Base-by-base conservation (phyloP, 2,113 vertebrate species). In the Trichechus manatus region DNA sequence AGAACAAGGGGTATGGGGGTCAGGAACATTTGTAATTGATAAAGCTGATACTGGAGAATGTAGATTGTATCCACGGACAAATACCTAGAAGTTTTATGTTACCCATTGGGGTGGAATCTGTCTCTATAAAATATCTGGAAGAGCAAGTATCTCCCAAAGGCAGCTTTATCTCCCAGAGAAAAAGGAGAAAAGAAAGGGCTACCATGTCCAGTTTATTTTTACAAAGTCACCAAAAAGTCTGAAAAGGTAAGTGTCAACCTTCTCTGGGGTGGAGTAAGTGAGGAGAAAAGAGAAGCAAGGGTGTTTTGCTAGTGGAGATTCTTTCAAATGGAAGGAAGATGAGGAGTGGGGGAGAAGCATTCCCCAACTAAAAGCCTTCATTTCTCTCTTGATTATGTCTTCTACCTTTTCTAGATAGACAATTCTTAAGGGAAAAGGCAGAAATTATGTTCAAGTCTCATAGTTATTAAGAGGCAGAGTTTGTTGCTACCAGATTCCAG, bases 1-100 rank as follows among this genome's bases (percentile, higher is more conserved):
- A 80, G 53, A 79, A 29, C 29, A 47, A 94, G 78, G 36, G 64
- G 39, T 25, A 23, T 70, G 63, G 63, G 63, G 59, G 10, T 33
- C 33, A 68, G 5, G 61, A 19, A 50, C 33, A 75, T 86, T 95
- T 93, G 70, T 47, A 33, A 50, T 56, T 47, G 87, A 79, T 79
- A 90, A 79, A 88, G 50, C n/a, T 78, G 42, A 82, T 96, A 64
- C 13, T 82, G 66, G 23, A 66, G 47, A 92, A 59, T 92, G 20
- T 36, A 27, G 33, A 86, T 89, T 89, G 79, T 89, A 56, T 61
- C 13, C 50, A 81, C 9, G 63, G 66, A 9, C 42, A 56, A 81
- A 36, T 78, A 64, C 36, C 9, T 78, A 86, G 50, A 86, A 86
- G 59, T 64, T 10, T 59, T 80, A 78, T 39, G 15, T 56, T 82